Conservation (phyloP, 2,888 invertebrate genomes). For the Hypercompe scribonia region DNA sequence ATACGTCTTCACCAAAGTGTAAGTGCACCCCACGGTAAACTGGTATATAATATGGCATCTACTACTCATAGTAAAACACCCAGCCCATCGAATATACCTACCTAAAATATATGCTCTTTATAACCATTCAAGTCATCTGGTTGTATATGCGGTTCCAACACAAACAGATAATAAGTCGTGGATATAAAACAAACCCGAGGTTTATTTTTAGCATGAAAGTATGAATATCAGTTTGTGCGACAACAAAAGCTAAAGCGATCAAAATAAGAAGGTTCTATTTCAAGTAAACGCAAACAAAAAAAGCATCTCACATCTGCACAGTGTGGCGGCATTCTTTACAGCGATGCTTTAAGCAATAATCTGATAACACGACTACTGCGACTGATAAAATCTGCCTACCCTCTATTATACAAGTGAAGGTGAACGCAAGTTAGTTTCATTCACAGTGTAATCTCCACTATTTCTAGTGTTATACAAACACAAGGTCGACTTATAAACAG, state of each 20-base stretch:
- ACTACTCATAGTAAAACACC: background rate
- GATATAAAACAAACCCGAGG: background rate
- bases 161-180: too few species aligned
- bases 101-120: too few species aligned
- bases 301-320: background rate
- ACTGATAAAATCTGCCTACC: constrained; percentile 1
- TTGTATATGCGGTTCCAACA: too few species aligned
- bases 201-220: background rate
- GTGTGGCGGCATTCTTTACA: background rate
- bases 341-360: background rate
- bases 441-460: constrained; percentile 38
- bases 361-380: background rate
- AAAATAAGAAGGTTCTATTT: background rate
- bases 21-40: too few species aligned
- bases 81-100: background rate
- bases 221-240: too few species aligned
- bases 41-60: too few species aligned
- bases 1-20: background rate
- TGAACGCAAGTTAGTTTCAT: background rate
- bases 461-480: constrained; percentile 38
- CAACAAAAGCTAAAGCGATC: background rate
- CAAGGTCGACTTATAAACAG: constrained; percentile 50
- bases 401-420: background rate
- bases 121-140: background rate
- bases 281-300: background rate